Base-by-base conservation (phyloP, 1,140 invertebrate species). In the Melitaea cinxia region DNA sequence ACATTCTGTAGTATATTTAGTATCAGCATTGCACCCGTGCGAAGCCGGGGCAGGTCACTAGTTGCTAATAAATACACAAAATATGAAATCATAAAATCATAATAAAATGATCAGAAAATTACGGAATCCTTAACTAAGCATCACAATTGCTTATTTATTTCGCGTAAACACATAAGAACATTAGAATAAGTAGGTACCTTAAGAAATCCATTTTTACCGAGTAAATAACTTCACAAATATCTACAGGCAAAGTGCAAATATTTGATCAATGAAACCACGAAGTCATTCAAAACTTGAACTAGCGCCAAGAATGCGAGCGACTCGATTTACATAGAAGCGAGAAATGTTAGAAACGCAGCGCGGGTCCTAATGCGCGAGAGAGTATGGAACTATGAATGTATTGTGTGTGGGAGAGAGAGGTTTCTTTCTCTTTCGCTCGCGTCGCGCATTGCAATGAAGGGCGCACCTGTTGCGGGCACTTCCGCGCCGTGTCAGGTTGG, bases 401-500 rank as follows among this genome's bases (percentile, higher is more conserved):
- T 28, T 21, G 26, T 23, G 59, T 2, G 49, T 9, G 59, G 28
- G 17, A 9, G 21, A 35, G 49, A 62, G 23, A 28, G 55, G 55
- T 45, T 45, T 58, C 37, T 42, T 10, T 15, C n/a, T n/a, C n/a
- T n/a, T n/a, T n/a, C n/a, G n/a, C 23, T 24, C 52, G 12, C 50
- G 45, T 10, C 35, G 55, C 55, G 19, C 21, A 54, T 54, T 28
- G 52, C 52, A 54, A 54, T 58, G 37, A 26, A 58, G 28, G 45
- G 58, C 28, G 28, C 60, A 62, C 59, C 60, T 63, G 49, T 42
- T 15, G 33, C 33, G 21, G 47, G 10, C 19, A 47, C 37, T 28
- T 57, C 53, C 33, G 28, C 14, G 15, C 14, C 4, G 2, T 35
- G 33, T 35, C 28, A n/a, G n/a, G n/a, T 30, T 30, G 28, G 4